Evolutionary conservation across 2,113 vertebrate species (phyloP), one percentile per base, ranked within the genome.

Genomic region (Coptodon rendalli): DNA sequence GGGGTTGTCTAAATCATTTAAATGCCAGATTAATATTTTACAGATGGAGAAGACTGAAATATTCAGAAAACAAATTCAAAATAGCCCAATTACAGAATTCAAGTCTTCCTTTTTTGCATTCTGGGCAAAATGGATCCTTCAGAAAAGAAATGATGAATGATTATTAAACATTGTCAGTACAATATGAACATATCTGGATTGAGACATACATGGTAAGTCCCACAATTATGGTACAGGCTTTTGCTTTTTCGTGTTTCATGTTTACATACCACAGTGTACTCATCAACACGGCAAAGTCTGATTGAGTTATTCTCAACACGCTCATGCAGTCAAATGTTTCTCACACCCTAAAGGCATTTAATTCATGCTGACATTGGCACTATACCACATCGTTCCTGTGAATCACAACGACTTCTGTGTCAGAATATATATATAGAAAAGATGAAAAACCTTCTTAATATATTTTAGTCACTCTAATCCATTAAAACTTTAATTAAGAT

Each of bases 351-450:
- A 54, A 86, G 92, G 87, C 91, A 76, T 85, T 82, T 61, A 40
- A 87, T 89, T 85, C 88, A 84, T 92, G 92, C 92, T 92, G 89
- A 92, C 89, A 94, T 90, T 83, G 84, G 87, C 84, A 88, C 87
- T 83, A 79, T 53, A 61, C 27, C 38, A 79, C 84, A 87, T 90
- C 7, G 14, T 89, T 87, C 78, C 57, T 79, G 71, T 79, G 89
- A 93, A 90, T 87, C 89, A 86, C 71, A 81, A 87, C 5, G 85
- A 89, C 84, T 79, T 92, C 82, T 91, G 27, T 81, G 90, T 89
- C 89, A 92, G 24, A 90, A 81, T 3, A 83, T 73, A 82, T 54
- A 94, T 93, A 27, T 86, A 83, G 54, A 89, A 86, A 86, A 79
- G 82, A 83, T 14, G 11, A 83, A 31, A 89, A 57, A 81, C 63